phyloP scores from a whole-genome alignment of 2,888 invertebrate genomes.

The Cremastobaeus sp. region DNA sequence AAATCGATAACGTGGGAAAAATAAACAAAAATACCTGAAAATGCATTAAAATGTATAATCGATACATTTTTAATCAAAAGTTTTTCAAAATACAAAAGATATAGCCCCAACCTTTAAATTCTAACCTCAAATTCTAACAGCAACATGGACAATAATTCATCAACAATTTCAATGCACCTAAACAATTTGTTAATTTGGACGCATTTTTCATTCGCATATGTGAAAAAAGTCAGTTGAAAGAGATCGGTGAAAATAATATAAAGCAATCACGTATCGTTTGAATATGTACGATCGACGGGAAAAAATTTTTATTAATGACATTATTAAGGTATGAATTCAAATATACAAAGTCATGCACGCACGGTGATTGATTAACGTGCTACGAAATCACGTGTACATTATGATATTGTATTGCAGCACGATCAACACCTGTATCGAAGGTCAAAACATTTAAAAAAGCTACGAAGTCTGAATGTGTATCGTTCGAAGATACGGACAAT shows the following conservation, averaged over 20 bases:
- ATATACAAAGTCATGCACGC: conserved; percentile 52
- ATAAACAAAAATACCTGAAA: no score
- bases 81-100: no score
- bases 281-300: conserved; percentile 28
- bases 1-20: no score
- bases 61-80: no score
- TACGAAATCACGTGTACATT: conserved; percentile 58
- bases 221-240: no score
- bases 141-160: no score
- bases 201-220: no score
- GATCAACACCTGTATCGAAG: conserved; percentile 59
- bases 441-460: conserved; percentile 54
- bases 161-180: no score
- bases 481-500: conserved; percentile 43
- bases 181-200: no score
- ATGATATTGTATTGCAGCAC: conserved; percentile 48
- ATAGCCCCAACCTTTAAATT: no score
- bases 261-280: conserved; percentile 35
- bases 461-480: conserved; percentile 24
- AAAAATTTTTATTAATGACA: conserved; percentile 59
- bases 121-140: no score
- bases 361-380: conserved; percentile 58
- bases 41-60: no score
- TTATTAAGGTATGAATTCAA: conserved; percentile 57
- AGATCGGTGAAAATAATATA: conserved; percentile 33